Evolutionary conservation across 2,888 invertebrate species (phyloP).

Genomic region (Eulithis testata): DNA sequence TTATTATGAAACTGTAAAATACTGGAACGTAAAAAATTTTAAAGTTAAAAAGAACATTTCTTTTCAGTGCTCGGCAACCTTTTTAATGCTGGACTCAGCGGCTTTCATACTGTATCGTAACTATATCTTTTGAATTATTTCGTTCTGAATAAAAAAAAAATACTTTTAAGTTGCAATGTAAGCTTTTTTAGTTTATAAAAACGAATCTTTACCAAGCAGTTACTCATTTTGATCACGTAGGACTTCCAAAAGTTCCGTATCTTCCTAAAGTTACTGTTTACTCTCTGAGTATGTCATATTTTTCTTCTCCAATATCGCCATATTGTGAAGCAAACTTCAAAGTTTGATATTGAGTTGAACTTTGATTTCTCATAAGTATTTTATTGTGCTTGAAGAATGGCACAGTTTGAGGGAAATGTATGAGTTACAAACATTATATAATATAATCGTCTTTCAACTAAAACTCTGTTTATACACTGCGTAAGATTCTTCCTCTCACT

Average conservation of each 20-base stretch:
- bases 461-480: too few relatives aligned
- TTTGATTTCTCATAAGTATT: slow-evolving; percentile 18
- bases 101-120: slow-evolving; percentile 26
- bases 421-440: background rate
- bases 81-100: slow-evolving; percentile 29
- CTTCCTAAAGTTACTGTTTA: slow-evolving; percentile 36
- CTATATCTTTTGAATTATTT: slow-evolving; percentile 10
- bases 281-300: slow-evolving; percentile 38
- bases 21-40: slow-evolving; percentile 30
- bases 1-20: slow-evolving; percentile 32
- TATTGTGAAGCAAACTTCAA: slow-evolving; percentile 37
- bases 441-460: too few relatives aligned
- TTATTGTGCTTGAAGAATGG: slow-evolving; percentile 8
- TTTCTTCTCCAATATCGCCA: slow-evolving; percentile 30
- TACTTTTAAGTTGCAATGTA: background rate
- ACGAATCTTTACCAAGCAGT: slow-evolving; percentile 21
- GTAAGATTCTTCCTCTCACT: too few relatives aligned
- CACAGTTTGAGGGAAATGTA: background rate
- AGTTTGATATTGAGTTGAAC: slow-evolving; percentile 28
- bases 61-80: slow-evolving; percentile 31
- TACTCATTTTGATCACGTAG: slow-evolving; percentile 36
- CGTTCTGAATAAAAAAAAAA: background rate
- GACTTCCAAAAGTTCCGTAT: slow-evolving; percentile 26
- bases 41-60: slow-evolving; percentile 29
- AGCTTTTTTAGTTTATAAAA: too few relatives aligned